A percentile compares a stretch with the other conserved stretches of the same genome.
Evolutionary conservation across 2,888 invertebrate species (phyloP).

Genomic region (Lepeophtheirus nordmannii): DNA sequence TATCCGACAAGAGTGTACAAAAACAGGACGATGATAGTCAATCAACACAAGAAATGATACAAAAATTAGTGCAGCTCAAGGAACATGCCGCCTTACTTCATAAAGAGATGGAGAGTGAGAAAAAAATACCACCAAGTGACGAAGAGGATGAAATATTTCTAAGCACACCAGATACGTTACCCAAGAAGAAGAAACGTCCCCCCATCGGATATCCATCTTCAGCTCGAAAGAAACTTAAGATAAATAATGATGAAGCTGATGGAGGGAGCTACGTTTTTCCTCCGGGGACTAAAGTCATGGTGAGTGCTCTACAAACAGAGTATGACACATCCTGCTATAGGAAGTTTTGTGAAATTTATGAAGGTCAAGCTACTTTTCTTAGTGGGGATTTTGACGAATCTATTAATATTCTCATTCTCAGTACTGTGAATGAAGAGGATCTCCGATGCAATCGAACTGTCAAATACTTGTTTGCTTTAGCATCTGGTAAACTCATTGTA

Average conservation of each 20-base stretch:
- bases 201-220: not conserved
- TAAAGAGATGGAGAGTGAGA: not conserved
- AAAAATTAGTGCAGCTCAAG: not conserved
- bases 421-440: not conserved
- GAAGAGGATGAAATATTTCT: not conserved
- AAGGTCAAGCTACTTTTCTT: not conserved
- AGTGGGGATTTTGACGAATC: not conserved
- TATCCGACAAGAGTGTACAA: too few species aligned
- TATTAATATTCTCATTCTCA: too few species aligned
- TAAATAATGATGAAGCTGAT: not conserved
- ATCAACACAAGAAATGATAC: not conserved
- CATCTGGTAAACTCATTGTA: not conserved
- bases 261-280: not conserved
- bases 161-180: not conserved
- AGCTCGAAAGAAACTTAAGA: not conserved
- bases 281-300: not conserved
- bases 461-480: not conserved
- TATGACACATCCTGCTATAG: not conserved
- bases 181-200: not conserved
- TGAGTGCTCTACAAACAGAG: not conserved
- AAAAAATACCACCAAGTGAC: slow-evolving; percentile 4
- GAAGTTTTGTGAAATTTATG: not conserved
- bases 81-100: not conserved
- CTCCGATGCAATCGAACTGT: slow-evolving; percentile 1
- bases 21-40: not conserved